A percentile compares a stretch with the other conserved stretches of the same genome.
phyloP scores from a whole-genome alignment of 1,140 invertebrate species.

The Lordiphosa stackelbergi region DNA sequence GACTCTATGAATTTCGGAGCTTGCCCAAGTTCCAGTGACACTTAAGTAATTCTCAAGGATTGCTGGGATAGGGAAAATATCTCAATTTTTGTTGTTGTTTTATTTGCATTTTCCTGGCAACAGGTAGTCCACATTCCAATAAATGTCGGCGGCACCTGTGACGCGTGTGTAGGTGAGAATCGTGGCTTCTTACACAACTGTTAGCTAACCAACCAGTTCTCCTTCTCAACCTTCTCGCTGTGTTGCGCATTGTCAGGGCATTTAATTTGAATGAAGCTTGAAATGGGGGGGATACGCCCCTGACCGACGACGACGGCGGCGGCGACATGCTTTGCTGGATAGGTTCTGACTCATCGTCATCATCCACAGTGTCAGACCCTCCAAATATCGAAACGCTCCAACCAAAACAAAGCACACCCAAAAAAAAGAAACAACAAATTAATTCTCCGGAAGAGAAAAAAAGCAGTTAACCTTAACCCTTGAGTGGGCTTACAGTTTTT shows the following conservation, averaged over 20 bases:
- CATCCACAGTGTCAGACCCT: conserved; percentile 8
- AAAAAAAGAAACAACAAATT: conserved; percentile 5
- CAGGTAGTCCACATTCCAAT: conserved; percentile 21
- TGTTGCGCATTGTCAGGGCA: conserved; percentile 29
- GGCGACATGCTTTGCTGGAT: conserved; percentile 48
- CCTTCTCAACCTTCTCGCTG: conserved; percentile 5
- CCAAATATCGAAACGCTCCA: conserved; percentile 7
- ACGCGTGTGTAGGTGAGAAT: conserved; percentile 31
- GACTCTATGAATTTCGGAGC: too few species aligned
- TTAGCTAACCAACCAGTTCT: conserved; percentile 37
- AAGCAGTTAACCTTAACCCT: conserved; percentile 1
- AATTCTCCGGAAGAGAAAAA: conserved; percentile 5
- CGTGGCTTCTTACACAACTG: conserved; percentile 36
- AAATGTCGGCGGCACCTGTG: conserved; percentile 24
- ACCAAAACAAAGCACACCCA: conserved; percentile 23
- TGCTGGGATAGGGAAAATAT: not conserved
- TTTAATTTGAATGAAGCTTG: conserved; percentile 44
- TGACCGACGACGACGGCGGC: conserved; percentile 16
- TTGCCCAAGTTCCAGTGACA: too few species aligned
- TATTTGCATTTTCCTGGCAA: not conserved
- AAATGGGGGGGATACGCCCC: conserved; percentile 27
- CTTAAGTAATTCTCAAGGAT: too few species aligned
- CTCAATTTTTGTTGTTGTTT: too few species aligned
- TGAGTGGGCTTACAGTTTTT: too few species aligned
- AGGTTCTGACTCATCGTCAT: conserved; percentile 38